Base-by-base conservation (phyloP, 2,797 vertebrate genomes). In the Anabas testudineus region DNA sequence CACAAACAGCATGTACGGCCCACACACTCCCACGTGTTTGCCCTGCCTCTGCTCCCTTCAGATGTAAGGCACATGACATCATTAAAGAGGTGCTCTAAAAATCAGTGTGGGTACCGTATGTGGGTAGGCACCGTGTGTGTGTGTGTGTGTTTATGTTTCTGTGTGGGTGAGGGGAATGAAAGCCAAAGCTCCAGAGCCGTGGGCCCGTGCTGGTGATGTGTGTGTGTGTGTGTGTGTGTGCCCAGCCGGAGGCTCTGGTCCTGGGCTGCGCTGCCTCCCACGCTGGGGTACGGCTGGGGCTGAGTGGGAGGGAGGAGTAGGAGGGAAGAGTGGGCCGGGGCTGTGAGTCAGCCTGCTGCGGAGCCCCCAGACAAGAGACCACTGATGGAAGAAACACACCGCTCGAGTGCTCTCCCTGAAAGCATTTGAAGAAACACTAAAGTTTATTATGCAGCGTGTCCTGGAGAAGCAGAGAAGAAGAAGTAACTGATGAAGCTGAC, bases 1-100 rank as follows among this genome's bases (percentile, higher is more conserved):
- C 64, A 68, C 69, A 72, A 22, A 21, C 61, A 53, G 70, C 71
- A 58, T 48, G 56, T 60, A 62, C 66, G 1, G 77, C 91, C 90
- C 90, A 93, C 92, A 87, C 89, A 90, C 84, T 63, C 88, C 84
- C 89, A 90, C 78, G 62, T 88, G 84, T 87, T 89, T 88, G 83
- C 87, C 72, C 84, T 77, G 84, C 88, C 78, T 84, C 82, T 58
- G 81, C 74, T 89, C 82, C 77, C 83, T 74, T 89, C 80, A 88
- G 79, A 92, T 93, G 87, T 83, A 47, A 75, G 86, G 83, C 89
- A 79, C 87, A 90, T 94, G 93, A 93, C 93, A 93, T 93, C 92
- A 93, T 92, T 87, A 88, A 90, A 92, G 87, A 87, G 88, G 88
- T 84, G 85, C 87, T 89, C 87, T 71, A 61, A 78, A 84, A 76